Conservation (phyloP, 2,113 vertebrate species). For the Rhinogobius similis region DNA sequence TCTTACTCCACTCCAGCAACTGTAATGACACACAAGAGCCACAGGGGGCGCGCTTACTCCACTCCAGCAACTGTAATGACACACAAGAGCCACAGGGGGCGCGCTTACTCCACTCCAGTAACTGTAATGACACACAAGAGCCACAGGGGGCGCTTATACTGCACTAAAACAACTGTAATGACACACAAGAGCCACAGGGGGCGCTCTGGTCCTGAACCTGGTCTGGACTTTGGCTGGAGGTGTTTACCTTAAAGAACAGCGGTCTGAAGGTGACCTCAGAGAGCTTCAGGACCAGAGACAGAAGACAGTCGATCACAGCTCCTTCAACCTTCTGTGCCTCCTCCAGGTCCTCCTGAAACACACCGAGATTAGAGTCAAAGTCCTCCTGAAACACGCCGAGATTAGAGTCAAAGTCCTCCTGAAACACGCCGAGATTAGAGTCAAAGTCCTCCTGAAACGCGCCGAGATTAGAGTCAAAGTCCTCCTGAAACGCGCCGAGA, state of each 20-base stretch:
- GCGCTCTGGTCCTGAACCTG: too few relatives aligned
- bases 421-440: too few relatives aligned
- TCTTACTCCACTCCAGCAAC: slow-evolving; percentile 86
- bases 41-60: slow-evolving; percentile 82
- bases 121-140: slow-evolving; percentile 9
- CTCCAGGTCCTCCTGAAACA: slow-evolving; percentile 81
- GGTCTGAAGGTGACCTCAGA: slow-evolving; percentile 94
- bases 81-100: slow-evolving; percentile 53
- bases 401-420: too few relatives aligned
- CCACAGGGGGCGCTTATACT: slow-evolving; percentile 77
- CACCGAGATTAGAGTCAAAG: too few relatives aligned
- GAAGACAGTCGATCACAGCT: slow-evolving; percentile 84
- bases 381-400: too few relatives aligned
- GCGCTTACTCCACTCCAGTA: slow-evolving; percentile 87
- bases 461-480: too few relatives aligned
- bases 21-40: slow-evolving; percentile 22
- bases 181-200: too few relatives aligned
- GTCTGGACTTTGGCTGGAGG: neutral
- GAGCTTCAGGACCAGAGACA: slow-evolving; percentile 94
- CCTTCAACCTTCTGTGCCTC: slow-evolving; percentile 82
- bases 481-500: too few relatives aligned
- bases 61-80: slow-evolving; percentile 70
- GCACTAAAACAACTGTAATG: slow-evolving; percentile 79
- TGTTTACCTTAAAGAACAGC: slow-evolving; percentile 92
- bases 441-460: too few relatives aligned